phyloP scores from a whole-genome alignment of 2,113 vertebrate genomes.

The Clarias gariepinus region DNA sequence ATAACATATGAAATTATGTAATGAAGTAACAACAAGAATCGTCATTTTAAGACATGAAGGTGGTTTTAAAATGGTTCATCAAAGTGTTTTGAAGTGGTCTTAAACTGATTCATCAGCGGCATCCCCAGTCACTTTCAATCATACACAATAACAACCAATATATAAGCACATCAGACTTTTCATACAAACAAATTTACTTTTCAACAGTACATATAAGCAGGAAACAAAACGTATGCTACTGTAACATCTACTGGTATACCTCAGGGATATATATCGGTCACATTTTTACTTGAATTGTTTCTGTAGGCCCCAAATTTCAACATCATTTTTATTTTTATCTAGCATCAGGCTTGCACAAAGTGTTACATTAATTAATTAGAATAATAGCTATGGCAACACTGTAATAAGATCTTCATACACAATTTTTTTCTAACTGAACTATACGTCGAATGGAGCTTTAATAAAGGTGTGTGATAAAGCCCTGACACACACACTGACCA shows the following conservation, averaged over 20 bases:
- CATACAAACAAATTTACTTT: neutral
- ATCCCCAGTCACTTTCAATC: neutral
- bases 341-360: neutral
- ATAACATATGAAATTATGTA: too few species aligned
- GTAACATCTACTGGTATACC: neutral
- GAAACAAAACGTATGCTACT: neutral
- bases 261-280: neutral
- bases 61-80: too few species aligned
- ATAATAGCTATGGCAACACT: neutral
- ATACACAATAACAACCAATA: neutral
- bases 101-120: neutral
- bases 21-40: too few species aligned
- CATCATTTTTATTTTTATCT: neutral
- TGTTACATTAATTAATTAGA: too few species aligned
- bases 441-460: neutral
- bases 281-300: neutral
- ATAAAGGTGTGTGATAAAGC: neutral
- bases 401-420: neutral
- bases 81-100: too few species aligned
- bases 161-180: neutral
- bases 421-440: neutral
- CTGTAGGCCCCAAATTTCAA: neutral
- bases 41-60: too few species aligned
- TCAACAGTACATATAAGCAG: neutral
- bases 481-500: slow-evolving; percentile 60